Conservation (phyloP, 92 coral and sea anemone species). For the Ricordea florida region DNA sequence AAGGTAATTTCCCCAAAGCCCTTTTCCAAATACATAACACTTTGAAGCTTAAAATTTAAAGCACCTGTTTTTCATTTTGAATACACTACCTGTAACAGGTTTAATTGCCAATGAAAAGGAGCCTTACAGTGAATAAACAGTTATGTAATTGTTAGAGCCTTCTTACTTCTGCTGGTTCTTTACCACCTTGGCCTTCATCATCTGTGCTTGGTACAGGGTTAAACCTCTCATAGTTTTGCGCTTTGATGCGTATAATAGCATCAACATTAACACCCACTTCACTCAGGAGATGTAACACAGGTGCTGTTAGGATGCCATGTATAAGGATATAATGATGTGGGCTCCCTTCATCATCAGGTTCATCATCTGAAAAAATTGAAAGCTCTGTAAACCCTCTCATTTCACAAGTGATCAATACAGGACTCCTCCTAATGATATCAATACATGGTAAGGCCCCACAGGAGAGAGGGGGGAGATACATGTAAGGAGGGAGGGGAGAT, state of each 20-base stretch:
- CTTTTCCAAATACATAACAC: too few species aligned
- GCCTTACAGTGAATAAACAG: too few species aligned
- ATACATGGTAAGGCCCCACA: too few species aligned
- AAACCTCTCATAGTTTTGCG: constrained; percentile 69
- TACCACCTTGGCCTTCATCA: constrained; percentile 1
- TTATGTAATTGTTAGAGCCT: neutral
- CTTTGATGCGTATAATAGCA: constrained; percentile 80
- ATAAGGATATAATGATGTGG: constrained; percentile 93
- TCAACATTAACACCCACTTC: constrained; percentile 82
- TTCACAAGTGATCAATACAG: neutral
- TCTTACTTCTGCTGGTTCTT: constrained; percentile 39
- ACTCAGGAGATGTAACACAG: constrained; percentile 70
- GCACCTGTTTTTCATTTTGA: too few species aligned
- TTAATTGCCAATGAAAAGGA: too few species aligned
- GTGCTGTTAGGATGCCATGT: constrained; percentile 82
- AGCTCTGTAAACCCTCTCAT: neutral
- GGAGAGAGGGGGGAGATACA: too few species aligned
- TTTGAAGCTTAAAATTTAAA: neutral
- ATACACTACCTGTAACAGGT: neutral
- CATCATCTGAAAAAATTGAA: constrained; percentile 75
- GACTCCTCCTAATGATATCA: neutral
- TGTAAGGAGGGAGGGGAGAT: too few species aligned
- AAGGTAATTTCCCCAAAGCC: too few species aligned
- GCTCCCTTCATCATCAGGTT: constrained; percentile 93
- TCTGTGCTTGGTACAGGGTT: constrained; percentile 1